Conservation (phyloP, 2,888 invertebrate species). For the Diarsia rubi region DNA sequence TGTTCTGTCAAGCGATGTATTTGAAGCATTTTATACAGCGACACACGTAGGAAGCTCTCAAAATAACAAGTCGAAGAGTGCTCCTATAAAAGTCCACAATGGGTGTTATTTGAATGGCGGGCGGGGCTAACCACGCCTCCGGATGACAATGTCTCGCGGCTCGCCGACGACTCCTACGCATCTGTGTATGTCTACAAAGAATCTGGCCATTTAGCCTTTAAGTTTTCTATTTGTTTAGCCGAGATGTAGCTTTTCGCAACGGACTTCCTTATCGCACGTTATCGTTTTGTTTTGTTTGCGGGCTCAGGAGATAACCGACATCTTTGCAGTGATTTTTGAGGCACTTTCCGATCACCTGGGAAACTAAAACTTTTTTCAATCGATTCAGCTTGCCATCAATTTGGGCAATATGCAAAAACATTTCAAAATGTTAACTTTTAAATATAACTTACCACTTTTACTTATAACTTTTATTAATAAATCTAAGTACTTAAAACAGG, state of each 20-base stretch:
- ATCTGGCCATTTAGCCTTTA: constrained; percentile 28
- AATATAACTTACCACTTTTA: too few relatives aligned
- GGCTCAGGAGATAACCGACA: too few relatives aligned
- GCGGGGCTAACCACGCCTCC: constrained; percentile 69
- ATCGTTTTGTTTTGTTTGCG: too few relatives aligned
- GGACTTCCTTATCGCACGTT: too few relatives aligned
- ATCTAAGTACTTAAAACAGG: too few relatives aligned
- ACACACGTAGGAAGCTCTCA: constrained; percentile 60
- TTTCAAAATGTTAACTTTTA: too few relatives aligned
- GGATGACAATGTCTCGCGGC: constrained; percentile 47
- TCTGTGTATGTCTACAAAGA: constrained; percentile 35
- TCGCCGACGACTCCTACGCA: constrained; percentile 68
- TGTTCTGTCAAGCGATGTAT: constrained; percentile 7
- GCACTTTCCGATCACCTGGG: too few relatives aligned
- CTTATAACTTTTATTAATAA: too few relatives aligned
- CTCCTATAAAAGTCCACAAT: constrained; percentile 73
- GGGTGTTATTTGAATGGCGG: constrained; percentile 67
- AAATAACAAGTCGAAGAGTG: constrained; percentile 64
- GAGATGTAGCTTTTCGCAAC: neutral
- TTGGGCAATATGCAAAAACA: too few relatives aligned
- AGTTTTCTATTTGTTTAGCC: constrained; percentile 21
- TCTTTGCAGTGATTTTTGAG: too few relatives aligned
- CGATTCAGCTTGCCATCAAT: too few relatives aligned
- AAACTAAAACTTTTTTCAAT: too few relatives aligned
- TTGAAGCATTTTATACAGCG: constrained; percentile 19